Evolutionary conservation across 1,140 invertebrate genomes (phyloP).

Genomic region (Sesamia nonagrioides): DNA sequence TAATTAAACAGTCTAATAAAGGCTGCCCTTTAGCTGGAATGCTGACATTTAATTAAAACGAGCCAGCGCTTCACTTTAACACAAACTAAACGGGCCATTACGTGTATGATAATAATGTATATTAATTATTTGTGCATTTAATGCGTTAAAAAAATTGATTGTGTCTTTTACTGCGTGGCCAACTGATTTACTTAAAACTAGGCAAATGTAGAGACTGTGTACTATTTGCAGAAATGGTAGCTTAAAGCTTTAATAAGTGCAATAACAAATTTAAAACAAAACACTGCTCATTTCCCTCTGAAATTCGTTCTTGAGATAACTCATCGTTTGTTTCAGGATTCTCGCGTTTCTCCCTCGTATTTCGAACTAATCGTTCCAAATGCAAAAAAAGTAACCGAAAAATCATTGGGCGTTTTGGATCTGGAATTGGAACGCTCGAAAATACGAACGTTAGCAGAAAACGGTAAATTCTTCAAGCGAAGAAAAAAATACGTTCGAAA

Average conservation of each 20-base stretch:
- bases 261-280: too few species aligned
- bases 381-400: constrained; percentile 33
- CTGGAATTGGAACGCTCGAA: constrained; percentile 48
- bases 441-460: constrained; percentile 57
- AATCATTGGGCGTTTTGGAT: constrained; percentile 46
- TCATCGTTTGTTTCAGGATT: neutral
- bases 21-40: constrained; percentile 66
- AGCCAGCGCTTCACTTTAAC: constrained; percentile 54
- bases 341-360: constrained; percentile 17
- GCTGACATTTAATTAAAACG: constrained; percentile 78
- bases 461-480: constrained; percentile 52
- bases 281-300: neutral
- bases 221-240: neutral
- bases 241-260: neutral
- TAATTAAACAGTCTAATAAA: constrained; percentile 62
- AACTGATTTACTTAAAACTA: neutral
- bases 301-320: neutral
- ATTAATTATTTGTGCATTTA: constrained; percentile 18
- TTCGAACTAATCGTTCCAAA: constrained; percentile 35
- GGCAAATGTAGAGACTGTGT: neutral
- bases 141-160: constrained; percentile 32
- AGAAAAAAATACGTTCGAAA: constrained; percentile 62
- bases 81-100: constrained; percentile 60
- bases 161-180: neutral
- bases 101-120: constrained; percentile 59